Conservation (phyloP, 2,888 invertebrate species). For the Plebejus anna region DNA sequence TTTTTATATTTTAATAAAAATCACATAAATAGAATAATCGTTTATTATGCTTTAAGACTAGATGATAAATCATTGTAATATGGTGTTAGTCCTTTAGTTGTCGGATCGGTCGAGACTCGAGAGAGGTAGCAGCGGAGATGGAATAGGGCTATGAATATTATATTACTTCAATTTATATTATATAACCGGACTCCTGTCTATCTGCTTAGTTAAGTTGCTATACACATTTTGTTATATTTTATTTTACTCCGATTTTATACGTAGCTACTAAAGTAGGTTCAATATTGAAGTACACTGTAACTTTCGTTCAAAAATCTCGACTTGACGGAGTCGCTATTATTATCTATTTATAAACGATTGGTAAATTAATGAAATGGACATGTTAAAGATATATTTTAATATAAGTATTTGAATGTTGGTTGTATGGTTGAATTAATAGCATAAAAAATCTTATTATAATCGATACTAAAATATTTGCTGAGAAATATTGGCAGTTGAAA, state of each 20-base stretch:
- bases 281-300: not conserved
- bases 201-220: not conserved
- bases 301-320: constrained; percentile 4
- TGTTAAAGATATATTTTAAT: constrained; percentile 18
- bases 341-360: constrained; percentile 6
- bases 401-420: constrained; percentile 19
- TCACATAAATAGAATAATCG: not conserved
- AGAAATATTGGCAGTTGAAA: constrained; percentile 14
- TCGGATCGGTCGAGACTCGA: not conserved
- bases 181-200: not conserved
- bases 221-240: constrained; percentile 1
- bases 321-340: not conserved
- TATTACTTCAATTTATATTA: not conserved
- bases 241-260: not conserved
- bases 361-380: constrained; percentile 3
- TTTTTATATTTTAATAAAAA: not conserved
- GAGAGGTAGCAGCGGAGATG: not conserved
- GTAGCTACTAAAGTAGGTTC: not conserved
- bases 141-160: constrained; percentile 24
- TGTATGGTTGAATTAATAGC: constrained; percentile 20
- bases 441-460: constrained; percentile 8
- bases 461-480: constrained; percentile 5
- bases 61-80: not conserved
- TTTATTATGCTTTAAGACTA: constrained; percentile 11
- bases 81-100: not conserved